Conservation (phyloP, 2,888 invertebrate species). For the Temnothorax ravouxi region DNA sequence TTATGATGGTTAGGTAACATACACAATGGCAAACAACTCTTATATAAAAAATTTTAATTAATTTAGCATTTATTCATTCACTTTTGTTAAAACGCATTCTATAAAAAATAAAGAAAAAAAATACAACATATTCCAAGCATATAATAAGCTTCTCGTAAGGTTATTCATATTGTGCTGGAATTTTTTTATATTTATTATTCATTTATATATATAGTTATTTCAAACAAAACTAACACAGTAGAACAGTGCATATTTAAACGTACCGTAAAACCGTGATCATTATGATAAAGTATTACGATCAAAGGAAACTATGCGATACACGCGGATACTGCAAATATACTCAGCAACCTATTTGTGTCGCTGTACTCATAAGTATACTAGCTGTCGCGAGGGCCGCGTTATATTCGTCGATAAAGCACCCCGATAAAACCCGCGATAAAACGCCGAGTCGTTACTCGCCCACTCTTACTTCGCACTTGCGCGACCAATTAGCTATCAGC, state of each 20-base stretch:
- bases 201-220: neutral
- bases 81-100: neutral
- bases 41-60: neutral
- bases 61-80: neutral
- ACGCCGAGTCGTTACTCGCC: conserved; percentile 23
- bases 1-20: neutral
- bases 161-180: neutral
- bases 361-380: conserved; percentile 7
- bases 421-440: conserved; percentile 40
- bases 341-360: conserved; percentile 11
- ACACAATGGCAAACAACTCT: neutral
- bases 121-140: neutral
- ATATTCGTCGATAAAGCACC: conserved; percentile 37
- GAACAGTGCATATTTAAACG: neutral
- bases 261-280: neutral
- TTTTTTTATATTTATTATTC: neutral
- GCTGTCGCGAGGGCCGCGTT: conserved; percentile 7
- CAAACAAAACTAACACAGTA: neutral
- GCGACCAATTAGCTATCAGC: conserved; percentile 46
- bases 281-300: conserved; percentile 4
- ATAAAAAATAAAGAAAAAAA: neutral
- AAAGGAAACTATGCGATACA: neutral
- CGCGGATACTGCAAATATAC: neutral
- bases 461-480: conserved; percentile 32
- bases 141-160: neutral